Evolutionary conservation across 2,113 vertebrate genomes (phyloP).

Genomic region (Lagopus muta): DNA sequence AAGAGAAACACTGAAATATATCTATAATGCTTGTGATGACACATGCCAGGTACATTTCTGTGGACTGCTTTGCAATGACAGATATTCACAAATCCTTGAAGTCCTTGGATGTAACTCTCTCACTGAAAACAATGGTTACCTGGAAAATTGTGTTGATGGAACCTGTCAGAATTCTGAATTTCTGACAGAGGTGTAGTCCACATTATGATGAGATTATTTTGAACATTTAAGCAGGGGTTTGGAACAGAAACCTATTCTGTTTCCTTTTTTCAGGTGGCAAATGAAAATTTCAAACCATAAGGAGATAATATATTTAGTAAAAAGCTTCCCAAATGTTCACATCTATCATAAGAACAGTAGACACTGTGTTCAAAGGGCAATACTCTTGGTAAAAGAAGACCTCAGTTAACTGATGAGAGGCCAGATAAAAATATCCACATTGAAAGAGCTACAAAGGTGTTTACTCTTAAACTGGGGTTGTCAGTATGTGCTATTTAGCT

Average conservation of each 20-base stretch:
- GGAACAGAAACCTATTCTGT: neutral
- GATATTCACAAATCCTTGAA: neutral
- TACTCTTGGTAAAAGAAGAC: neutral
- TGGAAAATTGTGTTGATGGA: neutral
- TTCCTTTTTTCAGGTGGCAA: neutral
- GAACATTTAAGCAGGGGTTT: neutral
- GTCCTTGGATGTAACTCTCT: neutral
- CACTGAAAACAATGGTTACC: neutral
- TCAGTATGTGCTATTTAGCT: neutral
- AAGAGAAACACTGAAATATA: neutral
- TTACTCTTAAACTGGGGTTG: neutral
- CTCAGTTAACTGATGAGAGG: neutral
- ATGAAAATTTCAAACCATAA: neutral
- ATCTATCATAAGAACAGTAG: neutral
- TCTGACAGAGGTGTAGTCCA: neutral
- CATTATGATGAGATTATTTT: neutral
- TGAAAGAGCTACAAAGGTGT: neutral
- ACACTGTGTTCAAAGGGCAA: neutral
- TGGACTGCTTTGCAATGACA: neutral
- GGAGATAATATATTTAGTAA: neutral
- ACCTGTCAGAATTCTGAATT: neutral
- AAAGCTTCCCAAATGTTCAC: neutral
- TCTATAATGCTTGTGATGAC: neutral
- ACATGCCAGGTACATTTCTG: neutral
- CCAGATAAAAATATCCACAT: neutral